phyloP scores from a whole-genome alignment of 2,113 vertebrate species.

The Ivindomyrus marchei region DNA sequence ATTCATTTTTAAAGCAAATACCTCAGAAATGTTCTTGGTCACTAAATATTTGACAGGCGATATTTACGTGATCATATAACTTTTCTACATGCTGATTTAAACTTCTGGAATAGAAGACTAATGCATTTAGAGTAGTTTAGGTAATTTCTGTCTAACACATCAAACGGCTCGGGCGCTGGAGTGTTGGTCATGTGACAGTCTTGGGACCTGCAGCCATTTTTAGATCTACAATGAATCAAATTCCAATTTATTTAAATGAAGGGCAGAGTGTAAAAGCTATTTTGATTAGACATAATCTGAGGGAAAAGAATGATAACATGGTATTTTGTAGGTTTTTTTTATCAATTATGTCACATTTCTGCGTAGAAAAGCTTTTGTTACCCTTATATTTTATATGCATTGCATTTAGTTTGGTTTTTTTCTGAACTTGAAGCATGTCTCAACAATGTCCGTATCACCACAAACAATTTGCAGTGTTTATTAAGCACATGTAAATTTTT shows the following conservation, averaged over 20 bases:
- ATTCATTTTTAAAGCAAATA: neutral
- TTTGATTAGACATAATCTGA: neutral
- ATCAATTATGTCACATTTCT: neutral
- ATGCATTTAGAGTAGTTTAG: neutral
- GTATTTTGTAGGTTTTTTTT: neutral
- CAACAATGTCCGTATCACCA: neutral
- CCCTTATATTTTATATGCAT: neutral
- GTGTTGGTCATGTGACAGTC: neutral
- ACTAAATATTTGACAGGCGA: neutral
- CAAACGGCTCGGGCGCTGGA: neutral
- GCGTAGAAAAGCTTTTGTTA: neutral
- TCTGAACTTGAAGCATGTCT: neutral
- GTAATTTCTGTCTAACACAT: neutral
- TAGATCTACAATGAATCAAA: neutral
- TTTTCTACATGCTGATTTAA: neutral
- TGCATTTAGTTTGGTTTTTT: neutral
- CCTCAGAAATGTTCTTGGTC: neutral
- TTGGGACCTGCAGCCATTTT: neutral
- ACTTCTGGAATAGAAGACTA: neutral
- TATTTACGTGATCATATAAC: neutral
- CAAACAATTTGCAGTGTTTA: neutral
- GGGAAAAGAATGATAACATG: neutral
- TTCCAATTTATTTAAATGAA: neutral
- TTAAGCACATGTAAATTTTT: neutral
- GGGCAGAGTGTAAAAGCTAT: neutral